Evolutionary conservation across 2,797 vertebrate species (phyloP), one percentile per base, ranked within the genome.

Genomic region (Yasuhikotakia modesta): DNA sequence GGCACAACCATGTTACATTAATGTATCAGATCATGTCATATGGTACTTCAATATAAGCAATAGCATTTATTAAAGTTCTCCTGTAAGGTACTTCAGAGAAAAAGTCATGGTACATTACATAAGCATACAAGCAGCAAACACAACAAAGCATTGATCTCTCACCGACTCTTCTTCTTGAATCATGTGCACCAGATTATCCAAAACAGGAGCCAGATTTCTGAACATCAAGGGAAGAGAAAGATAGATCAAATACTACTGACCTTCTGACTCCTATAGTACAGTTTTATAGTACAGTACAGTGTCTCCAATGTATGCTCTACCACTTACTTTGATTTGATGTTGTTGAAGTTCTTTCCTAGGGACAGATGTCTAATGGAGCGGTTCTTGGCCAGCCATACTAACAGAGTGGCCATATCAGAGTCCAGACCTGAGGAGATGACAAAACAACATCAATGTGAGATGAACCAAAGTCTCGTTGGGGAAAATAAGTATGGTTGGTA

Each of bases 81-180:
- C 32, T 5, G 32, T 35, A 35, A 1, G 4, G 1, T 35, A 0
- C 4, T 35, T 35, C 32, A 35, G 32, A 35, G 32, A 35, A 35
- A 5, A 35, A 58, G 17, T 14, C 55, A 57, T 57, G 21, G 46
- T 48, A 21, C 22, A 58, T 4, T 2, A 35, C 27, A 6, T 14
- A 24, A 27, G 3, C 24, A 57, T 2, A 13, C 1, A 1, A 14
- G 13, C 21, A 58, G 55, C 11, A 61, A 45, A 46, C 17, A 45
- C 22, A 73, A n/a, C 30, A 27, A 27, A 30, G 13, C 10, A 52
- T 60, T 22, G 6, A 22, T 58, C 4, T 16, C 97, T 96, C 90
- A 99, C 97, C 76, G 96, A 98, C 86, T 99, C 97, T 85, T 99
- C 97, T 69, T 99, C 97, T 87, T 99, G 97, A 88, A 99, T 97